Evolutionary conservation across 2,113 vertebrate species (phyloP), one percentile per base, ranked within the genome.

Genomic region (Caranx ignobilis): DNA sequence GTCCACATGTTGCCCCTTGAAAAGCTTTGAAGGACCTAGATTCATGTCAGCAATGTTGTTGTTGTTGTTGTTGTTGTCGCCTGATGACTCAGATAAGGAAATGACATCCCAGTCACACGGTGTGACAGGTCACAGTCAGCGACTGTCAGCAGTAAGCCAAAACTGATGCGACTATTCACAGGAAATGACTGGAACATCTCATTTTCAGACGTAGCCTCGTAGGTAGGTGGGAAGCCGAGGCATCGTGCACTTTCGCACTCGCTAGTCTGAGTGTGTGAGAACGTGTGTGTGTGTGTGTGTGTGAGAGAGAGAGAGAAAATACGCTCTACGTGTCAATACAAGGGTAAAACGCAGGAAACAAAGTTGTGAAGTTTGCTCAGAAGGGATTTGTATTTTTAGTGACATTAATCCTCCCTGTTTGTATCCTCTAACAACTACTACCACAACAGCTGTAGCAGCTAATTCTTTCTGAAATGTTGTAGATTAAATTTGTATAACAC

Each of bases 161-260:
- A 81, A 66, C 71, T 65, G 84, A 81, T 85, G 72, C 78, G 87
- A 87, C 50, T 77, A 76, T 71, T 79, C 79, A 83, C 86, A 90
- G 83, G 78, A 87, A 87, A 86, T 54, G 74, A 89, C 77, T 75
- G 66, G 43, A 84, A 59, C 65, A 21, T 83, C 62, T 88, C 56
- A 72, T 86, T 81, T 81, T 79, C 61, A 65, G 71, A 86, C 60
- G 64, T 3, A 52, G 77, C 70, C 56, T 66, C 43, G 71, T 60
- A 15, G 43, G 74, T 32, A 71, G 79, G 83, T 74, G 78, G 67
- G 61, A 0, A 39, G 61, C 67, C 2, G 6, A 39, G 54, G 59
- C 48, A 54, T 60, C 79, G 7, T 16, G 68, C 76, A 41, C 80
- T 66, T 61, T 82, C 78, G 64, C 56, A 76, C 57, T 35, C 2